Base-by-base conservation (phyloP, 2,113 vertebrate genomes). In the Trematomus loennbergii region DNA sequence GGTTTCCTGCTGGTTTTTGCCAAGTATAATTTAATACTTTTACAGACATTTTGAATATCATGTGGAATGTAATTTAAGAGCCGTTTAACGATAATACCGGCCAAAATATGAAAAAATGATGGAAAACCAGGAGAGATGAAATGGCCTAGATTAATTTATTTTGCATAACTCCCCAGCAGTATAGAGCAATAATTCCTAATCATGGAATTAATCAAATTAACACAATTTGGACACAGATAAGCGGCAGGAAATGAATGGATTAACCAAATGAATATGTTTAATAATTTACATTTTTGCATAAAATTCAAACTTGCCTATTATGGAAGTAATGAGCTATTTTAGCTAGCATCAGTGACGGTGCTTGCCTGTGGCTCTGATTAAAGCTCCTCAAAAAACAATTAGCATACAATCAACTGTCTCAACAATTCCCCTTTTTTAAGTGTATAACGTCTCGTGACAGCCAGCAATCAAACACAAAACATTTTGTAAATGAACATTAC, bases 171-270 rank as follows among this genome's bases (percentile, higher is more conserved):
- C 55, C 55, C 53, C 22, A 61, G 46, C 46, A 62, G 20, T 16
- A 46, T 10, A 50, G n/a, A 59, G 71, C 11, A 3, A 75, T 49
- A 18, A 71, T 18, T 54, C 0, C 48, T 50, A 49, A 40, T 50
- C 25, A 53, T 46, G 16, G 53, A 64, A 63, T 57, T 46, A 54
- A 71, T 75, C 20, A 65, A 60, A 52, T 55, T 20, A 77, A 25
- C 18, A 1, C 29, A 5, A 67, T 29, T 29, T 60, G 48, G 25
- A 45, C 45, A 59, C 7, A 1, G 17, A 62, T 52, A 69, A 70
- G 57, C 18, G 25, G 50, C 53, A 65, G n/a, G 17, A 71, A 76
- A 53, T 33, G 36, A 58, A 61, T 57, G 62, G 50, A 77, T 48
- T 45, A 66, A 66, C 3, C 43, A 50, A 59, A 46, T 57, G 11